Evolutionary conservation across 2,797 vertebrate genomes (phyloP).

Genomic region (Crax fasciolata): DNA sequence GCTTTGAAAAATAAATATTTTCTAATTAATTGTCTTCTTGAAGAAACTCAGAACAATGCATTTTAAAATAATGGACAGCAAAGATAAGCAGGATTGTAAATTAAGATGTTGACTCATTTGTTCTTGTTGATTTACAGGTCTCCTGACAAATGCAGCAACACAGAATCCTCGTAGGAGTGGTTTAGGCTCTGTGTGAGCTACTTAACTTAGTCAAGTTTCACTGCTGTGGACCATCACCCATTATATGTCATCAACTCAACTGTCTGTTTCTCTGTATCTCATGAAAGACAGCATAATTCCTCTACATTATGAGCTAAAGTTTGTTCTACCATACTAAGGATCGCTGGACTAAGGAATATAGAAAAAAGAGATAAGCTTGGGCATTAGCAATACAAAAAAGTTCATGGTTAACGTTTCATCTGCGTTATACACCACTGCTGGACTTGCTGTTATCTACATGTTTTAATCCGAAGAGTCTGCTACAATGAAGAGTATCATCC

Average conservation of each 20-base stretch:
- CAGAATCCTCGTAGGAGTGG: slow-evolving; percentile 82
- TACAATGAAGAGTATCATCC: slow-evolving; percentile 81
- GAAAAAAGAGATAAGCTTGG: slow-evolving; percentile 72
- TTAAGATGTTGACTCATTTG: slow-evolving; percentile 74
- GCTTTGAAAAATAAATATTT: slow-evolving; percentile 19
- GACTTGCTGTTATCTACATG: slow-evolving; percentile 81
- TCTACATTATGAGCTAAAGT: slow-evolving; percentile 80
- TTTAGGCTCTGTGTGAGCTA: slow-evolving; percentile 82
- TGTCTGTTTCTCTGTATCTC: slow-evolving; percentile 85
- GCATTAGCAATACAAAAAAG: slow-evolving; percentile 82
- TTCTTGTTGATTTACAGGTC: slow-evolving; percentile 89
- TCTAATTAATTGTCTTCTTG: slow-evolving; percentile 35
- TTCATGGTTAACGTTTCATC: slow-evolving; percentile 79
- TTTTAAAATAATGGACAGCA: slow-evolving; percentile 55
- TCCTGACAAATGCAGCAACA: slow-evolving; percentile 90
- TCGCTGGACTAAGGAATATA: slow-evolving; percentile 72
- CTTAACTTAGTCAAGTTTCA: slow-evolving; percentile 83
- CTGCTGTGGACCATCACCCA: slow-evolving; percentile 82
- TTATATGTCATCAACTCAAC: slow-evolving; percentile 86
- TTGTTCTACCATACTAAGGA: slow-evolving; percentile 75
- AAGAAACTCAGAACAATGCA: slow-evolving; percentile 20
- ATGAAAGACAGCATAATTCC: slow-evolving; percentile 82
- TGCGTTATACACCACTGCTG: slow-evolving; percentile 71
- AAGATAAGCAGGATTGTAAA: slow-evolving; percentile 55
- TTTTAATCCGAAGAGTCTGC: slow-evolving; percentile 79